Evolutionary conservation across 2,113 vertebrate species (phyloP), one percentile per base, ranked within the genome.

Genomic region (Thomomys bottae): DNA sequence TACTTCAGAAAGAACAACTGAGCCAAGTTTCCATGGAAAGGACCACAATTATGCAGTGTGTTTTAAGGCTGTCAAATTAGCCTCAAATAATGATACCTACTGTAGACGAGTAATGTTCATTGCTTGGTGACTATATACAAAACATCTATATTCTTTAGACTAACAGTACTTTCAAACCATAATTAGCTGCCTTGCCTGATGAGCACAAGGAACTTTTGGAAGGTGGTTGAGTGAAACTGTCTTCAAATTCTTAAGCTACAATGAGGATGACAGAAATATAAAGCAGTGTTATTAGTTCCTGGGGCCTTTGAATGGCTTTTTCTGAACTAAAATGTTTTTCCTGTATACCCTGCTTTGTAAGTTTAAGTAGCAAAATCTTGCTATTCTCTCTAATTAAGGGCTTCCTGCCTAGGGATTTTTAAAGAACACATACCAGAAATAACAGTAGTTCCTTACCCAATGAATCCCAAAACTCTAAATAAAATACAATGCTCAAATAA

Each of bases 161-260:
- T 93, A 97, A 87, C 45, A 96, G 93, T 84, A 82, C 45, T 95
- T 95, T 93, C 42, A 49, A 93, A 92, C 91, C 95, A 90, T 97
- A 98, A 98, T 98, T 96, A 98, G 94, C 87, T 95, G 91, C 89
- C 94, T 95, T 95, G 88, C 87, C 93, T 96, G 97, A 97, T 80
- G 78, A 97, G 96, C 68, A 82, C 93, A 95, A 38, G 75, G 89
- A 96, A 97, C 71, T 94, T 96, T 59, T 92, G 80, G 93, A 96
- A 97, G 95, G 91, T 82, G 88, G 94, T 64, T 94, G 87, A 96
- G 87, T 89, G 84, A 92, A 96, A 96, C 96, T 57, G 91, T 93
- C 93, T 95, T 93, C 90, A 93, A 96, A 92, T 95, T 95, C 95
- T 96, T 94, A 95, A 96, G 96, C 42, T 96, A 93, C 95, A 96